Evolutionary conservation across 1,140 invertebrate species (phyloP).

Genomic region (Cyphomyrmex costatus): DNA sequence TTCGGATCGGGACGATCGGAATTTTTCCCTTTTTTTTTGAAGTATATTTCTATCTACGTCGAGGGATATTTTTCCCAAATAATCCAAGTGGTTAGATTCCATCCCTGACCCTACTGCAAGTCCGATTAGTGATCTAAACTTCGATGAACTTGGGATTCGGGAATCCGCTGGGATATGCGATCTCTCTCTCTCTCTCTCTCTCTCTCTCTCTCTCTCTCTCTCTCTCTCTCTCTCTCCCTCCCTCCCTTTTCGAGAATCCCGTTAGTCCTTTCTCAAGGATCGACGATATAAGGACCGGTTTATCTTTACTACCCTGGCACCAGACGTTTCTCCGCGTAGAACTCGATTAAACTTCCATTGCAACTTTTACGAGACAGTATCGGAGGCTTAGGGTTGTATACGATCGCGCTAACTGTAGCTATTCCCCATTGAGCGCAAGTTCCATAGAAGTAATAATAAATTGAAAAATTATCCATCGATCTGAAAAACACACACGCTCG

Average conservation of each 20-base stretch:
- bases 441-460: constrained; percentile 57
- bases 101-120: constrained; percentile 65
- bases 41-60: neutral
- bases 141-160: constrained; percentile 74
- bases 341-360: constrained; percentile 84
- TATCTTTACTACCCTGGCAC: constrained; percentile 80
- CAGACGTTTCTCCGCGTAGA: constrained; percentile 78
- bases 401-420: constrained; percentile 63
- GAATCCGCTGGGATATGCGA: constrained; percentile 68
- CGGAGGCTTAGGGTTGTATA: constrained; percentile 70
- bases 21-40: neutral
- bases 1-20: neutral
- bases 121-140: constrained; percentile 78
- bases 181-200: constrained; percentile 52
- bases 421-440: neutral
- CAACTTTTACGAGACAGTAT: constrained; percentile 80
- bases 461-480: constrained; percentile 67
- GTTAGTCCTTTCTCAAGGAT: constrained; percentile 72
- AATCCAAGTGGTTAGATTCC: constrained; percentile 52
- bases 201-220: constrained; percentile 12
- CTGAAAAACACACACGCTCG: neutral
- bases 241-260: constrained; percentile 64
- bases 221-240: neutral
- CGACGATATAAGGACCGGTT: constrained; percentile 77
- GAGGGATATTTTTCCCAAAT: constrained; percentile 63